Percentiles rank a stretch among this genome's conserved stretches.
Evolutionary conservation across 2,797 vertebrate genomes (phyloP).

Genomic region (Rhyacichthys aspro): DNA sequence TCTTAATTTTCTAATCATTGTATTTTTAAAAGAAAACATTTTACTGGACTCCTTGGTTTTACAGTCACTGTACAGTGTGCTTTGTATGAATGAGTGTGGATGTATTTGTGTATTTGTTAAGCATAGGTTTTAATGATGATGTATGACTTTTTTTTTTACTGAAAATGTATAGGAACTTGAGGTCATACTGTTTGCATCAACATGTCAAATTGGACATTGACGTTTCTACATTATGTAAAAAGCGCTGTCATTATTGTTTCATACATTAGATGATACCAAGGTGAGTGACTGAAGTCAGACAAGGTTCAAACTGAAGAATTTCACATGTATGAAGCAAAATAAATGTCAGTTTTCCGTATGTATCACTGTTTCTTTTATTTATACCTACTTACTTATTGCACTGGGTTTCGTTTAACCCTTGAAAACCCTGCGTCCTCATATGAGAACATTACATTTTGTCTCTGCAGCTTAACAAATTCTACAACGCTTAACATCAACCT

Average conservation of each 20-base stretch:
- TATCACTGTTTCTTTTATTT: too few relatives aligned
- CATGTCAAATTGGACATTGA: constrained; percentile 64
- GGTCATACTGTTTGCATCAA: constrained; percentile 33
- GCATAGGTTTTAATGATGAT: constrained; percentile 6
- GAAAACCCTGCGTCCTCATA: too few relatives aligned
- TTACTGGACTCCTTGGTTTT: constrained; percentile 62
- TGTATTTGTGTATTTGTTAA: constrained; percentile 22
- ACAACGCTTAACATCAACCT: too few relatives aligned
- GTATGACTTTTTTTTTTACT: constrained; percentile 54
- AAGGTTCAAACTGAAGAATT: too few relatives aligned
- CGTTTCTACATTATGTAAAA: constrained; percentile 52
- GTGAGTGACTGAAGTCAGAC: too few relatives aligned
- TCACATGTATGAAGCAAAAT: too few relatives aligned
- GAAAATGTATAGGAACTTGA: constrained; percentile 42
- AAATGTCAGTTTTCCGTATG: too few relatives aligned
- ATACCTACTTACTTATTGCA: too few relatives aligned
- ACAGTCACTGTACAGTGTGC: constrained; percentile 54
- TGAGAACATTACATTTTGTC: too few relatives aligned
- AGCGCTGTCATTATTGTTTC: constrained; percentile 39
- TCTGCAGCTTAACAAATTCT: too few relatives aligned
- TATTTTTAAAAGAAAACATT: constrained; percentile 68
- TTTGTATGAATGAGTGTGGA: constrained; percentile 37
- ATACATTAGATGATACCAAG: too few relatives aligned
- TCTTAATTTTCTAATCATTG: constrained; percentile 69
- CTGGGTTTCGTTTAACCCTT: too few relatives aligned